These are phyloP conservation scores for Protomyctophum bolini DNA, from an alignment of 2,113 vertebrate genomes.

Conservation along the genomic window DNA sequence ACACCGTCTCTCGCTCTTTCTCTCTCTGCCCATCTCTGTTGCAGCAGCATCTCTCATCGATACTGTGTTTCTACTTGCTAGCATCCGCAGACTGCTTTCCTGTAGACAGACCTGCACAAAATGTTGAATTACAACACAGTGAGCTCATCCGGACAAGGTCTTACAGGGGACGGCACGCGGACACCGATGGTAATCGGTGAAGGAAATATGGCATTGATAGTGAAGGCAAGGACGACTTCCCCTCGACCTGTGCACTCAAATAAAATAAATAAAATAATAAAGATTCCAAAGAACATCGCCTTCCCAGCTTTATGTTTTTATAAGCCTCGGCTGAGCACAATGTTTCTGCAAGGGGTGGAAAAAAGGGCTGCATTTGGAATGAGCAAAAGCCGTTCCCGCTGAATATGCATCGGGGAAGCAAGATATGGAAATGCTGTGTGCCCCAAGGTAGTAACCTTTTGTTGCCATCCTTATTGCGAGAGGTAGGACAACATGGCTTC, in stretches of 20 bases:
- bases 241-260: constrained; percentile 60
- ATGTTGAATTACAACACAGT: constrained; percentile 66
- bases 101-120: constrained; percentile 55
- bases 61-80: constrained; percentile 62
- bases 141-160: constrained; percentile 68
- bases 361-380: constrained; percentile 34
- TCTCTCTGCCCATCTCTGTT: constrained; percentile 34
- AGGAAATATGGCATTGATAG: constrained; percentile 65
- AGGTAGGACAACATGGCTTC: constrained; percentile 59
- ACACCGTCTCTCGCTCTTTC: constrained; percentile 1
- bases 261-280: neutral
- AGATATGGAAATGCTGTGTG: constrained; percentile 66
- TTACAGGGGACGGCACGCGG: constrained; percentile 44
- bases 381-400: constrained; percentile 63
- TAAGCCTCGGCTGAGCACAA: constrained; percentile 8
- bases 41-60: constrained; percentile 65
- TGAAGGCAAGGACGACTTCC: constrained; percentile 55
- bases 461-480: constrained; percentile 60
- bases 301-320: constrained; percentile 26
- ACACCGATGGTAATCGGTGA: constrained; percentile 65
- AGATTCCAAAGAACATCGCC: constrained; percentile 23
- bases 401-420: constrained; percentile 69
- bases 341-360: constrained; percentile 3
- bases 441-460: constrained; percentile 75
- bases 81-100: constrained; percentile 46